Conservation (phyloP, 1,140 invertebrate genomes). For the Frieseomelitta varia region DNA sequence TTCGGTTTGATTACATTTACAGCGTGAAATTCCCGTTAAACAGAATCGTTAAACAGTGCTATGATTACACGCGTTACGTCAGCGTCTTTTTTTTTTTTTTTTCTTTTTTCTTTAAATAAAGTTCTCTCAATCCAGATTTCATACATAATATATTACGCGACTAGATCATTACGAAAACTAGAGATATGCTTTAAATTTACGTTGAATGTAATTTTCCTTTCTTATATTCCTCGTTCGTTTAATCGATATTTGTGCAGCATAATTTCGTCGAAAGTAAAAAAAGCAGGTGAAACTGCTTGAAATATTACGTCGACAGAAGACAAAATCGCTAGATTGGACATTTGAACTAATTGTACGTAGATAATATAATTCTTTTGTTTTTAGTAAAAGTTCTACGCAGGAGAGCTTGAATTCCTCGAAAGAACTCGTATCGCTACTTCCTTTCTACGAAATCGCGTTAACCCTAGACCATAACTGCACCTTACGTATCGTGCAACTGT, state of each 20-base stretch:
- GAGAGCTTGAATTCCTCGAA: constrained; percentile 13
- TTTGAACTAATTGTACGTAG: neutral
- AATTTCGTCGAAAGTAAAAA: neutral
- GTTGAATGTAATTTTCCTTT: neutral
- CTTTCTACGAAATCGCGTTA: constrained; percentile 13
- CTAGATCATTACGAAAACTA: neutral
- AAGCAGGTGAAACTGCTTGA: neutral
- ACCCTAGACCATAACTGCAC: neutral
- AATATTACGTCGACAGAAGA: neutral
- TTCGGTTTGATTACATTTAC: constrained; percentile 45
- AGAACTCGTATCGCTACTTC: neutral
- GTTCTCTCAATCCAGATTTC: neutral
- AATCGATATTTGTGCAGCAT: neutral
- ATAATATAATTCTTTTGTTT: neutral
- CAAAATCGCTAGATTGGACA: neutral
- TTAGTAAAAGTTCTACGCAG: too few relatives aligned
- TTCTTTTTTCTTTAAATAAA: too few relatives aligned
- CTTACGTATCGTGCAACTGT: neutral
- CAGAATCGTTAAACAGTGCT: constrained; percentile 18
- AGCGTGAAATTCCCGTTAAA: constrained; percentile 28
- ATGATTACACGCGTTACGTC: neutral
- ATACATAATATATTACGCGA: neutral
- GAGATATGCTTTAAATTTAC: neutral
- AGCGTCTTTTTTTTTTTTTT: neutral
- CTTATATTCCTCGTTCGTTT: too few relatives aligned